These are phyloP conservation scores for Drosophila nebulosa DNA, from an alignment of 1,140 invertebrate species.

Conservation along the genomic window DNA sequence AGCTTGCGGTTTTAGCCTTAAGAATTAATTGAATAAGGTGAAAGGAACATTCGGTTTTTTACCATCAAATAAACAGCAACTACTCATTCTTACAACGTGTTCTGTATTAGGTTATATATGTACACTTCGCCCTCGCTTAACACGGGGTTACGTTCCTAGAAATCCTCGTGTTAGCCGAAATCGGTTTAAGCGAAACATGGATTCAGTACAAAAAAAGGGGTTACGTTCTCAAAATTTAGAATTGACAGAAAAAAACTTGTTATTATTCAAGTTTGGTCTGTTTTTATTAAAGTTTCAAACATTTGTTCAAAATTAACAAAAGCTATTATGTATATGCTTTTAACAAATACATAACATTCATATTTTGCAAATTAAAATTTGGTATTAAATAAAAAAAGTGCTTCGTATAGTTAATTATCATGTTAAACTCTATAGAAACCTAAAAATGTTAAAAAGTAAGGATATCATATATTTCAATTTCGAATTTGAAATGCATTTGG, in stretches of 20 bases:
- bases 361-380: neutral
- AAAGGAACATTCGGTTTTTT: too few relatives aligned
- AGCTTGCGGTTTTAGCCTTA: too few relatives aligned
- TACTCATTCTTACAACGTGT: too few relatives aligned
- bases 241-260: conserved; percentile 5
- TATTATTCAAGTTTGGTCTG: conserved; percentile 9
- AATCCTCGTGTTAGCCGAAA: neutral
- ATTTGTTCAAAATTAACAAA: conserved; percentile 1
- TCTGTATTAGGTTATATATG: too few relatives aligned
- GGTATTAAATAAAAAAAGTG: neutral
- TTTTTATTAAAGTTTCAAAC: conserved; percentile 2
- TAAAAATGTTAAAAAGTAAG: conserved; percentile 2
- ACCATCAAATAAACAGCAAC: too few relatives aligned
- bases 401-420: neutral
- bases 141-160: neutral
- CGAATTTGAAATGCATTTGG: neutral
- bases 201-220: conserved; percentile 3
- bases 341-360: too few relatives aligned
- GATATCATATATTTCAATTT: neutral
- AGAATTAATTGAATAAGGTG: too few relatives aligned
- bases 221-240: neutral
- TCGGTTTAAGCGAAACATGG: conserved; percentile 1
- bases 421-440: neutral
- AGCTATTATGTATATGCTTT: neutral
- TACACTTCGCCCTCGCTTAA: neutral